Base-by-base conservation (phyloP, 2,113 vertebrate species). In the Ciconia maguari region DNA sequence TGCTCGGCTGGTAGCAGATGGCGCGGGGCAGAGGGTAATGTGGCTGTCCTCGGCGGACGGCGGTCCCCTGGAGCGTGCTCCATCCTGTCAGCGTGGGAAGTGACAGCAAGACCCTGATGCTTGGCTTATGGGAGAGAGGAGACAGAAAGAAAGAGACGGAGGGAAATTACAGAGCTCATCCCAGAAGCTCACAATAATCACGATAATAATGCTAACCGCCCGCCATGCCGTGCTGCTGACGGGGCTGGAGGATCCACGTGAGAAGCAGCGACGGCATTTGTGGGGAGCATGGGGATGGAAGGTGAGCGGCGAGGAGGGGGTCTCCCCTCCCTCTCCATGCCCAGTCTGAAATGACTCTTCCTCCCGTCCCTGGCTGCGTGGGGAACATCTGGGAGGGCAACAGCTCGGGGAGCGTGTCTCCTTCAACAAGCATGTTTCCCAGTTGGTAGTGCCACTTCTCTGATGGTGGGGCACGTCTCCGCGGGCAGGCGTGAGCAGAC, bases 1-100 rank as follows among this genome's bases (percentile, higher is more conserved):
- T 18, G 87, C 94, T 74, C 20, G 90, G 94, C 94, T 82, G 94
- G 83, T 36, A 42, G 96, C 97, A 97, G 95, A 89, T 96, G 97
- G 94, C 34, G 32, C 16, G 21, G 95, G 95, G 95, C 96, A 96
- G 80, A 93, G 93, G 94, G 75, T 92, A 38, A 94, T 55, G 15
- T 36, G 90, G 61, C 92, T 92, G 94, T 90, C 91, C 96, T 93
- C 79, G 1, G 93, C 4, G 81, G 60, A 42, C 42, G 13, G 41
- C 16, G 2, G 30, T n/a, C 62, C 90, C 93, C 89, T 2, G 19
- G 84, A 89, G 96, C 60, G 4, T 13, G 76, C 83, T 58, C 26
- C 0, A 4, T 24, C 58, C 89, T 95, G 94, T 83, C 95, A 94
- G 89, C 6, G 0, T 0, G 21, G 78, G 70, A 65, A 88, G 66